Conservation (phyloP, 2,113 vertebrate species). For the Acanthisitta chloris region DNA sequence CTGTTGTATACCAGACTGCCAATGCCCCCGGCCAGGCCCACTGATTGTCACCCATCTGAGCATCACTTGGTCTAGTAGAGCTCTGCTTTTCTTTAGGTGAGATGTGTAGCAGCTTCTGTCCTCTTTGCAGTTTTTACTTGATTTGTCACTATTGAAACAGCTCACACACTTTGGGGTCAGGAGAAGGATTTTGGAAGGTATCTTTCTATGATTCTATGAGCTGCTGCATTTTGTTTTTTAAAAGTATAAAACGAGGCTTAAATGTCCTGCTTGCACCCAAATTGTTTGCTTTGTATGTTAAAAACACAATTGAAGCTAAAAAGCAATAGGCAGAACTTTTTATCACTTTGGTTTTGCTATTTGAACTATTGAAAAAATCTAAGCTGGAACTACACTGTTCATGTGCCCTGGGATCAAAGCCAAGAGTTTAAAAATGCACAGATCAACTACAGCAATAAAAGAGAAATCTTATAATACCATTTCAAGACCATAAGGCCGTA, state of each 20-base stretch:
- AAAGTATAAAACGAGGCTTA: background rate
- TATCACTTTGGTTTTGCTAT: background rate
- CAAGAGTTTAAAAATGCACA: background rate
- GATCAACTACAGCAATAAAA: background rate
- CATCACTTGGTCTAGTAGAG: fast-evolving
- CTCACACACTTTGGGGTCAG: fast-evolving
- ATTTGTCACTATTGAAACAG: background rate
- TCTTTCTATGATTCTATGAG: background rate
- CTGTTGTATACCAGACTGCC: fast-evolving
- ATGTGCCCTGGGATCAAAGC: background rate
- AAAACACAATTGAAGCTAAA: background rate
- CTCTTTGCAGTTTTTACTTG: background rate
- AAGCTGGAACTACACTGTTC: background rate
- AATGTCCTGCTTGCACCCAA: background rate
- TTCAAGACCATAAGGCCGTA: background rate
- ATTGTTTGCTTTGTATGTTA: background rate
- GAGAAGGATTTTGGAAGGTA: background rate
- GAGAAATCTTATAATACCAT: background rate
- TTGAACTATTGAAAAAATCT: background rate
- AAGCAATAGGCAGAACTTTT: background rate
- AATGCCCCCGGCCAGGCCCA: background rate
- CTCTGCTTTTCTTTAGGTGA: fast-evolving
- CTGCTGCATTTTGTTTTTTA: background rate
- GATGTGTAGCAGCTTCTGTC: fast-evolving
- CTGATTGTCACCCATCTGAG: fast-evolving